Evolutionary conservation across 2,113 vertebrate genomes (phyloP), one percentile per base, ranked within the genome.

Genomic region (Percopsis transmontana): DNA sequence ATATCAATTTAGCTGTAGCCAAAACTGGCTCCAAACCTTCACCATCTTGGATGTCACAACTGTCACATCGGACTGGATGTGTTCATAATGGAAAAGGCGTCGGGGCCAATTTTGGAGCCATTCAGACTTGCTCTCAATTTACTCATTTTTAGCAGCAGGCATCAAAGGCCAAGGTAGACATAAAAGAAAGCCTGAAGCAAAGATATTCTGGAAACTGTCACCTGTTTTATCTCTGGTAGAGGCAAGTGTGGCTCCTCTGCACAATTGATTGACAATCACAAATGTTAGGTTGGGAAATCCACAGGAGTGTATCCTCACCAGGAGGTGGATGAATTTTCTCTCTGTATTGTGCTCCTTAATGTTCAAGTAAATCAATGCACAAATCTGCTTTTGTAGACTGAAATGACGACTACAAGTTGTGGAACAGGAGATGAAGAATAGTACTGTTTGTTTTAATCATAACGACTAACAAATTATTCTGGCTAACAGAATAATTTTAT

Each of bases 121-220:
- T 68, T 77, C 66, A 57, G 19, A 13, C 12, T 2, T 27, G 13
- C 55, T 57, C 5, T 53, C 14, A 21, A 53, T 14, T 72, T 73
- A 70, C 73, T 75, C 72, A 65, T 64, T 77, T 19, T 18, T 41
- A 42, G 60, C 27, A 44, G 74, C 27, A 1, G 14, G 77, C 70
- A 88, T 88, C 72, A 88, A 88, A 87, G 68, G 62, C 65, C 40
- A 21, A 39, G 72, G 54, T 58, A 79, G 77, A 81, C 68, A 86
- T 80, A 66, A 84, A 74, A 77, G 66, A 70, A 21, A 58, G 73
- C 68, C 59, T 75, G 71, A 27, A 78, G 80, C 72, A 63, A 50
- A 68, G 63, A 60, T 60, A 66, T 53, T 68, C 62, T 24, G 12
- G 58, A 75, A 56, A 62, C 33, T 66, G 77, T 79, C 80, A 70